A percentile compares a stretch with the other conserved stretches of the same genome.
These are phyloP conservation scores for Pelosia muscerda DNA, from an alignment of 2,888 invertebrate genomes.

Conservation along the genomic window DNA sequence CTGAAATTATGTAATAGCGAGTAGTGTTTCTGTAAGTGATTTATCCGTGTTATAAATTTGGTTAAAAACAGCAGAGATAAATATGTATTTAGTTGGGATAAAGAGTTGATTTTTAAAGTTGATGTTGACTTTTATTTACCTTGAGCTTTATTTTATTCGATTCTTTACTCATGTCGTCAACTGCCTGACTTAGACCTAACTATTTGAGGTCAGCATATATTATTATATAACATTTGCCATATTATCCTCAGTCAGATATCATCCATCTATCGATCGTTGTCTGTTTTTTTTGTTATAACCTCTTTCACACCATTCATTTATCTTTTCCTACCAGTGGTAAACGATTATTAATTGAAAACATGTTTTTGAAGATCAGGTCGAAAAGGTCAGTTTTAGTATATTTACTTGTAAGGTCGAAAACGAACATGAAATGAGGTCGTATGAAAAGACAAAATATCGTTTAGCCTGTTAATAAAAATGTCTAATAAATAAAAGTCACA, in stretches of 20 bases:
- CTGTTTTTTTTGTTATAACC: no score
- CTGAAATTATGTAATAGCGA: neutral
- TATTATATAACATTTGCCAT: neutral
- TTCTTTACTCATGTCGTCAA: neutral
- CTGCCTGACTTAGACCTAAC: neutral
- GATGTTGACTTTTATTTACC: neutral
- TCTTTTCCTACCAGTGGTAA: no score
- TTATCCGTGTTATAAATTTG: conserved; percentile 1
- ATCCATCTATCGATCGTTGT: no score
- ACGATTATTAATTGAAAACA: no score
- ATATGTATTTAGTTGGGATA: neutral
- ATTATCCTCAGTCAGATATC: neutral
- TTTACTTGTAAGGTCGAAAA: no score
- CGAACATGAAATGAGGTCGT: no score
- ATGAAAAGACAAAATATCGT: no score
- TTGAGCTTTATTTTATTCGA: neutral
- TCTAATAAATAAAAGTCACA: conserved; percentile 11
- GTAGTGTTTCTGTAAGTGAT: neutral
- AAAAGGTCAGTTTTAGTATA: no score
- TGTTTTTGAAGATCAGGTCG: no score
- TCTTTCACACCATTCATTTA: no score
- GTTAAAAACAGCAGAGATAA: neutral
- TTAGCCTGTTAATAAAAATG: no score
- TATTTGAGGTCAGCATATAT: no score
- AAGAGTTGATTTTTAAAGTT: neutral